phyloP scores from a whole-genome alignment of 2,797 vertebrate genomes.

The Myotis planiceps region DNA sequence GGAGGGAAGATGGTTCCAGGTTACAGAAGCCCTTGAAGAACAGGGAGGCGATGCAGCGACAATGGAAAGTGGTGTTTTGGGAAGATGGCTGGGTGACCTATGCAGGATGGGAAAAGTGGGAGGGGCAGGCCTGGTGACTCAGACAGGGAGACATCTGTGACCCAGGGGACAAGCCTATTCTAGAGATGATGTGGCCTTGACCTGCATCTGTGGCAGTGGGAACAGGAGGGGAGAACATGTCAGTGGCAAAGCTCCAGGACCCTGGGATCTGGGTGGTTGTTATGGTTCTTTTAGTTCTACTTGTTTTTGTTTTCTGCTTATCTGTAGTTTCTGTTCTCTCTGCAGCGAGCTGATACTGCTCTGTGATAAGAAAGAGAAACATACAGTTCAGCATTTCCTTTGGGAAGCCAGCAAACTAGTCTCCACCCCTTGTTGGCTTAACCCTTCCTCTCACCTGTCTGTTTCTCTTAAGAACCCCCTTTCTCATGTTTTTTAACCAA shows the following conservation, averaged over 20 bases:
- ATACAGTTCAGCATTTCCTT: constrained; percentile 40
- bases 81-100: not conserved
- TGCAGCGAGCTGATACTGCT: constrained; percentile 21
- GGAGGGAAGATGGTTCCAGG: not conserved
- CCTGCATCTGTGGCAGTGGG: not conserved
- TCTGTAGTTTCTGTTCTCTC: constrained; percentile 45
- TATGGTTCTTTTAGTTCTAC: not conserved
- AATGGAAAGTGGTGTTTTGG: not conserved
- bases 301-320: constrained; percentile 34
- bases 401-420: not conserved
- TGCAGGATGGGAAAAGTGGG: not conserved
- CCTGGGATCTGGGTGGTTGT: not conserved
- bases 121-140: not conserved
- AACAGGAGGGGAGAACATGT: not conserved
- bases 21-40: not conserved
- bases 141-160: not conserved
- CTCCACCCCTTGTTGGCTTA: not conserved
- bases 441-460: not conserved
- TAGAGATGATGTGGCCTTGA: not conserved
- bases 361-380: constrained; percentile 40
- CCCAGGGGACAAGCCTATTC: not conserved
- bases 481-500: not conserved
- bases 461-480: not conserved
- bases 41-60: not conserved
- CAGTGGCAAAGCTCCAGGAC: not conserved